Base-by-base conservation (phyloP, 1,140 invertebrate genomes). In the Panagrolaimus sp. region DNA sequence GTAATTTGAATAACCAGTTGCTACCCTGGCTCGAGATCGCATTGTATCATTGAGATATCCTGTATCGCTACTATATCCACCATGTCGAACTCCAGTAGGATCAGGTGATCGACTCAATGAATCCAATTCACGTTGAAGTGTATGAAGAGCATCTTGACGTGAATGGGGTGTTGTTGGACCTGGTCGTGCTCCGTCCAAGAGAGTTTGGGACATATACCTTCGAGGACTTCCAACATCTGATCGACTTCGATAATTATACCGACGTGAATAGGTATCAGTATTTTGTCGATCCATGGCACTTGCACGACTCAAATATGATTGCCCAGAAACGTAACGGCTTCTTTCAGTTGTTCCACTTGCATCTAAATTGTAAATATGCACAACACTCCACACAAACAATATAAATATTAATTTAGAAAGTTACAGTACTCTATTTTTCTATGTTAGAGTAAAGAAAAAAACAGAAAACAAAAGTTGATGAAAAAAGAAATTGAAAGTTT, bases 161-260 rank as follows among this genome's bases (percentile, higher is more conserved):
- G 70, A 67, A 69, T 83, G 80, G 12, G 77, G 67, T 43, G 75
- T 65, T 46, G 71, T 58, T 10, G 80, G 80, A 17, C 80, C 80
- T 9, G 80, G 80, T 44, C 80, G 67, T 1, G 71, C 73, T 0
- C 80, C 80, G 62, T 82, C 82, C 21, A 82, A 52, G 28, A 82
- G 69, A 9, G 82, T 82, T 68, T 82, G 79, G 21, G 74, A 77
- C n/a, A 82, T 80, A 65, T 82, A 82, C 24, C 80, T 70, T 17
- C 80, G 69, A 15, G 78, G 81, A 55, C 69, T 74, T 17, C 79
- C 79, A 24, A 83, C 70, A 63, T 82, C 80, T 12, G 81, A 83
- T 46, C 82, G 75, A n/a, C 69, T 73, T 52, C 81, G 71, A 68
- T 83, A 83, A 74, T 82, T 81, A 69, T 83, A 78, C 24, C 80